Base-by-base conservation (phyloP, 2,113 vertebrate genomes). In the Phoxinus phoxinus region DNA sequence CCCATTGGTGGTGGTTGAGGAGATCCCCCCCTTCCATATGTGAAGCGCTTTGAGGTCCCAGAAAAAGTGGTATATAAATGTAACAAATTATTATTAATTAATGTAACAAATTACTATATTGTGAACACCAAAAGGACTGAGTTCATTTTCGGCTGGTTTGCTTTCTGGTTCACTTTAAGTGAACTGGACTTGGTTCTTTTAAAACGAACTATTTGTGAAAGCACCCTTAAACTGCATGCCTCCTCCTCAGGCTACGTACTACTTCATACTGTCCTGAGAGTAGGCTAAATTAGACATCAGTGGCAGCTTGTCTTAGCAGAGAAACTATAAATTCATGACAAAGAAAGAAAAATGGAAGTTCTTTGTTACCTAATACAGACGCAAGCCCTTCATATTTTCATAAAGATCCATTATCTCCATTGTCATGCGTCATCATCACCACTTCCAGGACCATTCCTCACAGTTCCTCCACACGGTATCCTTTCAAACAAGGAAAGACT, bases 391-490 rank as follows among this genome's bases (percentile, higher is more conserved):
- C 48, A 32, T 53, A 53, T 53, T 19, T 53, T 32, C 74, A 76
- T 77, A 35, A 77, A 77, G 17, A 77, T 77, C 27, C 48, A 56
- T 77, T 56, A 77, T 56, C 17, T 53, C 9, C 48, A 56, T 77
- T 77, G 74, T 56, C 74, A 56, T 77, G 74, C 35, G 46, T 65
- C 78, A 61, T 81, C 35, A 67, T 81, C 61, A 46, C 61, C 27
- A 67, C 27, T 81, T 81, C 80, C 80, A 21, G 12, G 3, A 69
- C 44, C 56, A 46, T 67, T 81, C 25, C 4, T 48, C n/a, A 48
- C 56, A 27, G 59, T 27, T 78, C 56, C 6, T 61, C 10, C 19
- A 61, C 21, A 41, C 1, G 1, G 23, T 30, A 44, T 80, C 21
- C 1, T 81, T 44, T 25, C 19, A 80, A 25, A 80, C 48, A 56